Evolutionary conservation across 2,113 vertebrate species (phyloP).

Genomic region (Cyrtonyx montezumae): DNA sequence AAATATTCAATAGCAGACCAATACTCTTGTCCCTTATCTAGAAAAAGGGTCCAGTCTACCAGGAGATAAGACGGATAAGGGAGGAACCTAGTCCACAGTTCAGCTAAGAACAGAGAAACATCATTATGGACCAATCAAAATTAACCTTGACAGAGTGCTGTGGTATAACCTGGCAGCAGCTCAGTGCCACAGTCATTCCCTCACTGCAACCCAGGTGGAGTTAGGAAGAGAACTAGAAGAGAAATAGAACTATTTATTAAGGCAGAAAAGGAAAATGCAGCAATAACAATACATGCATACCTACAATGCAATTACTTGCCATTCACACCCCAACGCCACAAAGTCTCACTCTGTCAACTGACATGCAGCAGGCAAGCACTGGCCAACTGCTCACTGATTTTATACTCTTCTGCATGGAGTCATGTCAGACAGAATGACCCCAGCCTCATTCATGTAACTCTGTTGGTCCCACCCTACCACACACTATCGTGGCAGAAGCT

Average conservation of each 20-base stretch:
- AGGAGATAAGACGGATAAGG: not conserved
- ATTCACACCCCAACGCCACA: not conserved
- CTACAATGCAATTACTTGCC: not conserved
- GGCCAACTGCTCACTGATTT: not conserved
- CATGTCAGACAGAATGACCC: no score
- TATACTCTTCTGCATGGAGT: not conserved
- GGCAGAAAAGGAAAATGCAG: no score
- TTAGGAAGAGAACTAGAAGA: not conserved
- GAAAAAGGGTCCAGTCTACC: rapidly evolving
- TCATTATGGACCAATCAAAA: not conserved
- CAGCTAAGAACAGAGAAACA: not conserved
- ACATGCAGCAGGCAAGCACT: not conserved
- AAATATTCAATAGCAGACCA: not conserved
- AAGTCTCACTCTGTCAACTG: no score
- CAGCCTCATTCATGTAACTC: no score
- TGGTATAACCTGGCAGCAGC: not conserved
- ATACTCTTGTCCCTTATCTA: not conserved
- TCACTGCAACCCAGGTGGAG: no score
- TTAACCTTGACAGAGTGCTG: not conserved
- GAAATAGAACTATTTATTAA: not conserved
- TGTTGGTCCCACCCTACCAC: no score
- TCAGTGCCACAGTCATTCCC: no score
- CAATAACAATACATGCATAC: not conserved
- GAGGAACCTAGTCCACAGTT: not conserved
- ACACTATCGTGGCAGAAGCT: no score